Evolutionary conservation across 2,888 invertebrate genomes (phyloP), one percentile per base, ranked within the genome.

Genomic region (Drosophila seclusa): DNA sequence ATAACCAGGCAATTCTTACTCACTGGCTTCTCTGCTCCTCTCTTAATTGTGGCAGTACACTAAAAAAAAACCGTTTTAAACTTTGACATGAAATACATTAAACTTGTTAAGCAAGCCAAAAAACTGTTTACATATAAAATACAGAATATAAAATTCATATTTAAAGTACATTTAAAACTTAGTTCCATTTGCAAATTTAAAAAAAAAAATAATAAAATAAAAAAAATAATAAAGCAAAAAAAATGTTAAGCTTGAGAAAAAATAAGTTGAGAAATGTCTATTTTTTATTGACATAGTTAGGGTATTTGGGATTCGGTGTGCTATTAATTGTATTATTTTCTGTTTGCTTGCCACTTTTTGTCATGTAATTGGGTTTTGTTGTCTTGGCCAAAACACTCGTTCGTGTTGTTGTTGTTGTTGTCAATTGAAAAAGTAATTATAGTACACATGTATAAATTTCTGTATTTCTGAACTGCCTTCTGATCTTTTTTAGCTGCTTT

Each of bases 381-480:
- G 31, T 50, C 49, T 70, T 55, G 54, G 59, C 67, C 36, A 29
- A 60, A 72, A 55, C 55, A 24, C 29, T 55, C 24, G 54, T 21
- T 6, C 1, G 29, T 16, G 16, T 38, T 29, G 38, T 42, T 32
- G 49, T 45, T 42, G 34, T 55, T 32, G 49, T 45, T 45, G 34
- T 55, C 57, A 68, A 63, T 59, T 73, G 50, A 59, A 73, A 68
- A 62, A 49, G 60, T 65, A 59, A 52, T 61, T 52, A 52, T 36
- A 52, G 31, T 34, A 29, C 10, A 16, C 16, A 31, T 21, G 11
- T 42, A 32, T 38, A 7, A 16, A 21, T 4, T 45, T 21, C 16
- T 21, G 21, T 16, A 18, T 45, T 45, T 24, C 16, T 24, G 6
- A 24, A 24, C 45, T 21, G 13, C 21, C 8, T 13, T n/a, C 18